Base-by-base conservation (phyloP, 2,888 invertebrate genomes). In the Rhamphomyia laevipes region DNA sequence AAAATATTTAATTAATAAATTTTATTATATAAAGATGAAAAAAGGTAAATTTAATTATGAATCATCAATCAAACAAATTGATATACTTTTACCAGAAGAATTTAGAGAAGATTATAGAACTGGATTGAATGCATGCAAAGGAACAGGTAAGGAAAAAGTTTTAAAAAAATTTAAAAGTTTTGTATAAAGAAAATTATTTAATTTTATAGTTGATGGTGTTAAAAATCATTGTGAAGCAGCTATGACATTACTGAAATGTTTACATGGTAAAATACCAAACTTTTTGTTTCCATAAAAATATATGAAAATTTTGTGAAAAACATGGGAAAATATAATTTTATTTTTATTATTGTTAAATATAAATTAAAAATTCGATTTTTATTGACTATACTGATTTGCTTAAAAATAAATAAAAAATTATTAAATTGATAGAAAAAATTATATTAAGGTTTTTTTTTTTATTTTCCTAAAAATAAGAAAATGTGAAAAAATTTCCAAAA, bases 201-300 rank as follows among this genome's bases (percentile, higher is more conserved):
- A 37, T 43, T 16, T 21, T 52, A 12, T 23, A 57, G 62, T 61
- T 1, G 54, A 50, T 4, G 68, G 67, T 12, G 58, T 67, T 16
- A 70, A 68, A 50, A 67, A 70, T 46, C 57, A 62, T 41, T 69
- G 69, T 46, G 70, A 70, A 33, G 63, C 66, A 1, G 61, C 66
- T 1, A 58, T 60, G 47, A 56, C 61, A 0, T 43, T 66, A 15
- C 51, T 68, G 17, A 57, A 50, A 41, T 69, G 70, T 15, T 50
- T 68, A 1, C 55, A 54, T 35, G 50, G 33, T 6, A 59, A 61
- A 45, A 65, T 66, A 35, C 58, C 60, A 1, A 50, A 55, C 35
- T 67, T 70, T 50, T 43, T 67, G 12, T 68, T 68, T 52, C 68
- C 68, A 2, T 58, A 51, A 35, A 35, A 21, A 21, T 6, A n/a